These are phyloP conservation scores for Bellardia pandia DNA, from an alignment of 2,888 invertebrate species.

Conservation along the genomic window DNA sequence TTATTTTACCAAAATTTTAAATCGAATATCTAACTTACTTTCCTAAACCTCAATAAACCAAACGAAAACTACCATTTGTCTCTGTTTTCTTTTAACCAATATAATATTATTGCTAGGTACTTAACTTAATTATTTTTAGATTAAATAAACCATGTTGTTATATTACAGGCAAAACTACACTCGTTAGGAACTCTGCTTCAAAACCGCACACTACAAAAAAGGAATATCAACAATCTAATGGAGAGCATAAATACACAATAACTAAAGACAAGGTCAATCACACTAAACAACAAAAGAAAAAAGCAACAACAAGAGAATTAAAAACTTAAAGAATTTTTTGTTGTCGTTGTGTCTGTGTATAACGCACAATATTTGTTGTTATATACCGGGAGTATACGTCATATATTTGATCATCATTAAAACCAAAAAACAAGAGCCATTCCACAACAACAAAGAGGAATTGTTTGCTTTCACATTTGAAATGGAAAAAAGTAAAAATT, in stretches of 20 bases:
- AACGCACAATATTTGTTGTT: neutral
- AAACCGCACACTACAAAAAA: conserved; percentile 18
- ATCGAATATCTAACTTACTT: too few species aligned
- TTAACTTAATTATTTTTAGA: neutral
- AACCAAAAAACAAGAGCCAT: conserved; percentile 2
- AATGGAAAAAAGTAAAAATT: conserved; percentile 16
- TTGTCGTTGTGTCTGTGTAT: neutral
- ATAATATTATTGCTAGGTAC: neutral
- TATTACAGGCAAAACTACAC: conserved; percentile 13
- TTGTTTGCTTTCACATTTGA: conserved; percentile 53
- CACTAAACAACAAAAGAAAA: conserved; percentile 48
- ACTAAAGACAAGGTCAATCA: conserved; percentile 68
- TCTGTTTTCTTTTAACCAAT: neutral
- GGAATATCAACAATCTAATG: conserved; percentile 23
- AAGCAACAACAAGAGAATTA: conserved; percentile 23
- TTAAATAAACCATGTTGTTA: neutral
- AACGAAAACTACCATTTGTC: neutral
- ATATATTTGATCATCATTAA: conserved; percentile 43
- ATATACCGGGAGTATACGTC: conserved; percentile 6
- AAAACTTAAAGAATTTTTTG: conserved; percentile 18
- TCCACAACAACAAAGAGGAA: conserved; percentile 32
- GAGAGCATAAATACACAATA: conserved; percentile 18
- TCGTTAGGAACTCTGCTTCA: neutral
- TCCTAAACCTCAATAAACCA: neutral
- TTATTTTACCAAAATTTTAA: too few species aligned